Percentiles rank a stretch among this genome's conserved stretches.
phyloP scores from a whole-genome alignment of 2,797 vertebrate genomes.

The Sebastes diploproa region DNA sequence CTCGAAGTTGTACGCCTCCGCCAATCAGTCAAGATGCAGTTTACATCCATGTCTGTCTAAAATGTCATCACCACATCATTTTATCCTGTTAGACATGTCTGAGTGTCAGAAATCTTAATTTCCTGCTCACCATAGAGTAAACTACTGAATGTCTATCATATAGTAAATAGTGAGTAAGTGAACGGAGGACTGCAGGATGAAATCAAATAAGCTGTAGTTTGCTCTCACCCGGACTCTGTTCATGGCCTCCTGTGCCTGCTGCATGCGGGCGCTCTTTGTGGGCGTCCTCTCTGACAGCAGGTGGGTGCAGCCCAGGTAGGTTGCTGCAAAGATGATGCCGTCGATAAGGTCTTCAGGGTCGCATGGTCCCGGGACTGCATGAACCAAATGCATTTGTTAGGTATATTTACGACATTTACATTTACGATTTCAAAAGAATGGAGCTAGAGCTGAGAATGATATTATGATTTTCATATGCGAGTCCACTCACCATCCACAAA shows the following conservation, averaged over 20 bases:
- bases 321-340: constrained; percentile 97
- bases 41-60: neutral
- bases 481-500: constrained; percentile 93
- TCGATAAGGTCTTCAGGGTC: constrained; percentile 97
- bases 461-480: neutral
- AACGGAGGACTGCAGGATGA: neutral
- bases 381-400: neutral
- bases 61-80: neutral
- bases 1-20: neutral
- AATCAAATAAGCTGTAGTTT: neutral
- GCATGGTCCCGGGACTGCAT: constrained; percentile 93
- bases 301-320: constrained; percentile 96
- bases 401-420: neutral
- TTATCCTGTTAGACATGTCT: neutral
- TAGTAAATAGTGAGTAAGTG: neutral
- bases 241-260: constrained; percentile 97
- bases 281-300: constrained; percentile 96
- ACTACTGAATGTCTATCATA: neutral
- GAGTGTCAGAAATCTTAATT: too few relatives aligned
- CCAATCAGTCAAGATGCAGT: neutral
- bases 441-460: neutral
- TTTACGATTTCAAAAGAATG: neutral
- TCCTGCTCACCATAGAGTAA: neutral
- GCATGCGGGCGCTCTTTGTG: constrained; percentile 95
- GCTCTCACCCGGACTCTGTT: constrained; percentile 93